Percentiles rank a stretch among this genome's conserved stretches.
Evolutionary conservation across 2,113 vertebrate species (phyloP).

Genomic region (Lamprotornis superbus): DNA sequence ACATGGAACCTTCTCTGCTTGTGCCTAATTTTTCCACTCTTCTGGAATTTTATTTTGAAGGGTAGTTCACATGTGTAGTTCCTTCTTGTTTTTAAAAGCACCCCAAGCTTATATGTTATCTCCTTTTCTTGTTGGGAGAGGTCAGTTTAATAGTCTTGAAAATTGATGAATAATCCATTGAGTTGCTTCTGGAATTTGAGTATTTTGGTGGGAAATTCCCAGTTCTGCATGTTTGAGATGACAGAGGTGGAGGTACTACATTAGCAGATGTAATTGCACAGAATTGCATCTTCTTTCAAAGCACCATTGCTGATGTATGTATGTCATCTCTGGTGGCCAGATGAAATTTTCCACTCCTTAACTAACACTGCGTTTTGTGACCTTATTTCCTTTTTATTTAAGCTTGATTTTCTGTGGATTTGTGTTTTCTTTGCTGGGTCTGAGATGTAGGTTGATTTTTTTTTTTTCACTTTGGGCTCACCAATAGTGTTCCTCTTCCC

Average conservation of each 20-base stretch:
- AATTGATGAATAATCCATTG: neutral
- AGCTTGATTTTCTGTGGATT: neutral
- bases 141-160: neutral
- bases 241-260: neutral
- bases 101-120: neutral
- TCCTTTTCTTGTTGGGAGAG: neutral
- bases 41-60: neutral
- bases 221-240: neutral
- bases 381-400: neutral
- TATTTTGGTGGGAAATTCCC: neutral
- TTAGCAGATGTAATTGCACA: neutral
- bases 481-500: neutral
- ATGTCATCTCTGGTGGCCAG: neutral
- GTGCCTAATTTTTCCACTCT: neutral
- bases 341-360: neutral
- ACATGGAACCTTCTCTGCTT: neutral
- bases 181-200: neutral
- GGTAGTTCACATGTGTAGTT: neutral
- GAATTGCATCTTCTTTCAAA: neutral
- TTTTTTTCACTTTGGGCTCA: neutral
- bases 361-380: neutral
- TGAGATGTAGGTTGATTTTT: neutral
- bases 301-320: rapidly evolving
- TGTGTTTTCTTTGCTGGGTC: neutral
- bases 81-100: neutral